phyloP scores from a whole-genome alignment of 2,797 vertebrate genomes.

The Vireo griseus region DNA sequence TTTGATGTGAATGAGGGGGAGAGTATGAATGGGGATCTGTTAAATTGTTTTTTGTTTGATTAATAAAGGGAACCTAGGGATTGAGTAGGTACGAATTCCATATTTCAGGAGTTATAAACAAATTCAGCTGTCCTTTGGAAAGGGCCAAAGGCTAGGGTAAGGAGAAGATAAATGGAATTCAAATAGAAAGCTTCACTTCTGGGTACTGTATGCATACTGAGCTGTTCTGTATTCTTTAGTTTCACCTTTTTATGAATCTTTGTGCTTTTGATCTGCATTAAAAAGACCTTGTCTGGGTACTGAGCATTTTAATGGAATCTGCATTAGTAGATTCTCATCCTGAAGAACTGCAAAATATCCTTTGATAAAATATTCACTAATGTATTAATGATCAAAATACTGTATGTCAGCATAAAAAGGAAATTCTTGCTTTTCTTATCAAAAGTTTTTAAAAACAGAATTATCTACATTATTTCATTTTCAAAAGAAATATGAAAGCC shows the following conservation, averaged over 20 bases:
- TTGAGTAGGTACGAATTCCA: neutral
- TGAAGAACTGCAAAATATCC: neutral
- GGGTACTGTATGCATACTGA: neutral
- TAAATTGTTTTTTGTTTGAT: neutral
- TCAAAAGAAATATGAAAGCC: conserved; percentile 1
- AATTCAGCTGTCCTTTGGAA: neutral
- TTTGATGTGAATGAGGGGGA: neutral
- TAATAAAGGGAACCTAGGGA: neutral
- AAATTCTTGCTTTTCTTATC: neutral
- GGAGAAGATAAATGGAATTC: neutral
- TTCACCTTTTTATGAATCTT: conserved; percentile 1
- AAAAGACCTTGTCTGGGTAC: neutral
- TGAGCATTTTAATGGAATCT: conserved; percentile 22
- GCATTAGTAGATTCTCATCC: neutral
- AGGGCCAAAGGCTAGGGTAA: neutral
- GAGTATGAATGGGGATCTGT: neutral
- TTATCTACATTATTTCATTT: conserved; percentile 17
- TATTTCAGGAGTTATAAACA: neutral
- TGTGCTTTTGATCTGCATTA: conserved; percentile 50
- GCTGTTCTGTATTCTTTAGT: neutral
- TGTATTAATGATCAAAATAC: conserved; percentile 55
- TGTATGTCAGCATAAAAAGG: neutral
- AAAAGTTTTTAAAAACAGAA: neutral
- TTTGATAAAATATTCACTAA: conserved; percentile 59
- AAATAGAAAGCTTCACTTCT: neutral